Conservation (phyloP, 2,113 vertebrate species). For the Muntiacus reevesi region DNA sequence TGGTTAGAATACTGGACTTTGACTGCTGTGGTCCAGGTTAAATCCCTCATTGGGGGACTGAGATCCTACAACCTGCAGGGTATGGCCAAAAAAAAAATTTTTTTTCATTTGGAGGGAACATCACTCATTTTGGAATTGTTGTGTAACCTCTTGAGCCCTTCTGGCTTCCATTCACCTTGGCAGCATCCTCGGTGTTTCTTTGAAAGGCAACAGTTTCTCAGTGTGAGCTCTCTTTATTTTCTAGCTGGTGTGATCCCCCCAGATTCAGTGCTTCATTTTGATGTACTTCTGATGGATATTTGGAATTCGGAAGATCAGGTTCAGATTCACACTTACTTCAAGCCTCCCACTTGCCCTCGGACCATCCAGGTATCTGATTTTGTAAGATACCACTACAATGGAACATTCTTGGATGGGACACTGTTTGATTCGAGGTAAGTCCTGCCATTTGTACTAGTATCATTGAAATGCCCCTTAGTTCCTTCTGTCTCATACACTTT, state of each 20-base stretch:
- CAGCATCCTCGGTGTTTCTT: too few species aligned
- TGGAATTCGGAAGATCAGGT: slow-evolving; percentile 94
- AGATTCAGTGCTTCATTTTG: slow-evolving; percentile 93
- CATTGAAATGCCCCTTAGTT: background rate
- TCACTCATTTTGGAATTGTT: background rate
- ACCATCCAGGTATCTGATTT: slow-evolving; percentile 95
- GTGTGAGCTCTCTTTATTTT: background rate
- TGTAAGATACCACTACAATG: slow-evolving; percentile 97
- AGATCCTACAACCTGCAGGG: background rate
- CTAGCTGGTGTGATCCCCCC: slow-evolving; percentile 93
- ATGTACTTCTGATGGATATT: slow-evolving; percentile 94
- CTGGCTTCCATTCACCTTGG: background rate
- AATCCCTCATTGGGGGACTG: background rate
- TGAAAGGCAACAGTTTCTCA: background rate
- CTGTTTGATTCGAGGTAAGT: slow-evolving; percentile 96
- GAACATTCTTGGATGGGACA: slow-evolving; percentile 95
- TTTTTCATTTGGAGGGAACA: background rate
- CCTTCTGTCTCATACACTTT: background rate
- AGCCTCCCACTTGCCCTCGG: slow-evolving; percentile 86
- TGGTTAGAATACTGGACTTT: background rate
- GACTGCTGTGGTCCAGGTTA: background rate
- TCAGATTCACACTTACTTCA: slow-evolving; percentile 90
- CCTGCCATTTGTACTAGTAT: accelerated
- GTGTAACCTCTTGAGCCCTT: background rate
- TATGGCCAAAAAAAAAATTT: background rate